Conservation (phyloP, 2,888 invertebrate species). For the Volucella inanis region DNA sequence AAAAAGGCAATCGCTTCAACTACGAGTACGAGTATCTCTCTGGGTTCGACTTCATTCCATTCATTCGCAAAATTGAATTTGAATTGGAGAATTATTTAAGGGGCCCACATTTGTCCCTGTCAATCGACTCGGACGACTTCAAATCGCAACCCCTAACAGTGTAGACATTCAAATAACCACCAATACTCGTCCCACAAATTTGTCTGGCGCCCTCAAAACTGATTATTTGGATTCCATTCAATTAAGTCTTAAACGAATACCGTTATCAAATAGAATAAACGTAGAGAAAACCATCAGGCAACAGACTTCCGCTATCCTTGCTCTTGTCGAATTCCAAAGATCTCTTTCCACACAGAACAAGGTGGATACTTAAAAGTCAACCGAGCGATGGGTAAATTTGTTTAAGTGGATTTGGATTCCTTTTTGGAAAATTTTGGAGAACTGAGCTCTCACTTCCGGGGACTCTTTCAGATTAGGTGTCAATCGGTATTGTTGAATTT, state of each 20-base stretch:
- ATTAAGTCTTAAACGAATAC: slow-evolving; percentile 63
- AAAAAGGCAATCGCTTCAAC: slow-evolving; percentile 33
- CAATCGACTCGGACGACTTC: slow-evolving; percentile 46
- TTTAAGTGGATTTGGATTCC: slow-evolving; percentile 36
- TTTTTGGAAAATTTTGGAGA: neutral
- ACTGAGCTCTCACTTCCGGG: neutral
- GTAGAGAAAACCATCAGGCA: slow-evolving; percentile 32
- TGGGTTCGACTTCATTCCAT: neutral
- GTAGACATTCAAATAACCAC: slow-evolving; percentile 58
- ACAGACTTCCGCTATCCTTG: neutral
- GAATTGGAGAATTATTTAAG: slow-evolving; percentile 45
- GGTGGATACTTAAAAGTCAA: slow-evolving; percentile 33
- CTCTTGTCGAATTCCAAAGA: neutral
- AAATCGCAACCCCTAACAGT: slow-evolving; percentile 35
- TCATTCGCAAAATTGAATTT: slow-evolving; percentile 49
- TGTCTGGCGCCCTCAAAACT: slow-evolving; percentile 19
- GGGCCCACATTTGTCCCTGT: slow-evolving; percentile 53
- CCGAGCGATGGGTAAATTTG: slow-evolving; percentile 39
- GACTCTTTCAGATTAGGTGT: slow-evolving; percentile 67
- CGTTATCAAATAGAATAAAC: slow-evolving; percentile 51
- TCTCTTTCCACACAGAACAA: neutral
- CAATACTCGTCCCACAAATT: slow-evolving; percentile 24
- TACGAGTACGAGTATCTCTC: neutral
- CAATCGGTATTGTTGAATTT: slow-evolving; percentile 71
- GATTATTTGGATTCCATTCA: slow-evolving; percentile 67